Base-by-base conservation (phyloP, 2,113 vertebrate genomes). In the Sander vitreus region DNA sequence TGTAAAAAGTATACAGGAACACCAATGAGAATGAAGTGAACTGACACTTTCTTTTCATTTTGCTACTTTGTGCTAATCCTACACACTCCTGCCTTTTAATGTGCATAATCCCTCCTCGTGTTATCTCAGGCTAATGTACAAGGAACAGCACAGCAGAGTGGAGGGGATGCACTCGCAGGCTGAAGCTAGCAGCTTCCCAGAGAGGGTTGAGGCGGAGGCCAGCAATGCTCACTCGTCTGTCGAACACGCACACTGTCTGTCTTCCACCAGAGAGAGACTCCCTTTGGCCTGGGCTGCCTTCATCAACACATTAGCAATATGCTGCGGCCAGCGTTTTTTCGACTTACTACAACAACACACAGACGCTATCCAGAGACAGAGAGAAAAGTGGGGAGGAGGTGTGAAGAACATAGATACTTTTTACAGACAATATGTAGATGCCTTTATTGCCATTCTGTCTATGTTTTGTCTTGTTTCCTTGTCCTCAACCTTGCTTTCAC, bases 191-290 rank as follows among this genome's bases (percentile, higher is more conserved):
- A 73, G 88, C 86, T 94, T 93, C 92, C 93, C 90, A 89, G 84
- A 94, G 93, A 93, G 92, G 91, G 93, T 93, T 93, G 91, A 92
- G 80, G 85, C 39, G 73, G 90, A 92, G 92, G 92, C 90, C 92
- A 91, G 87, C 54, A 69, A 83, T 92, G 92, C 91, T 92, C 92
- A 79, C 83, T 89, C 77, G 83, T 93, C 92, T 93, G 91, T 93
- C 75, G 83, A 93, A 91, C 92, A 91, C 64, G 78, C 91, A 90
- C 89, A 65, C 82, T 81, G 91, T 94, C 89, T 90, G 89, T 91
- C 90, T 88, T 91, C 83, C 82, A 82, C 73, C 58, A 68, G 84
- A 91, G 88, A 89, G 73, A 91, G 88, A 89, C 85, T 92, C 80
- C 85, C 85, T 59, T 59, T 65, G 73, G 89, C 89, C 91, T 70